Evolutionary conservation across 2,888 invertebrate species (phyloP), one percentile per base, ranked within the genome.

Genomic region (Rapana venosa): DNA sequence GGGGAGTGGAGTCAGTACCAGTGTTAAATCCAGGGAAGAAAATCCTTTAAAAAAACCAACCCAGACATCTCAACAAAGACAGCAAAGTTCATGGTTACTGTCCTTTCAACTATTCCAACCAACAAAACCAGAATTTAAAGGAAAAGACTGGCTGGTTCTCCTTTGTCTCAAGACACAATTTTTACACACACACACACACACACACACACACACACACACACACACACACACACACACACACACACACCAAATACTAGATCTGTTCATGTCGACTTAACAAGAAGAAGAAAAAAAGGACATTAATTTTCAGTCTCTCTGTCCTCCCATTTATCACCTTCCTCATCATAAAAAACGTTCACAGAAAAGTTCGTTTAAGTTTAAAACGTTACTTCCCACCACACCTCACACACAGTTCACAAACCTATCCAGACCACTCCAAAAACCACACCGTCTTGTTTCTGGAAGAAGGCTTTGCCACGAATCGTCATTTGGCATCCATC

Each of bases 191-290:
- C 58, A 32, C 83, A 32, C 83, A 61, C 88, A 61, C 36, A 32
- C 66, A 32, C 66, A 61, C 61, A 61, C 81, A 88, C 83, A 61
- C 83, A 66, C 36, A 81, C 61, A 88, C n/a, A 61, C 35, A 83
- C 83, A 83, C 61, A 83, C 66, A 83, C 83, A 36, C 88, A 61
- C 81, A 88, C 83, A 61, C 66, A 61, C 81, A 36, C 87, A 77
- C 87, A 36, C 77, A 17, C 30, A 30, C 56, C 20, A 32, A 61
- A 58, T 32, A 22, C 17, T 5, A 35, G 22, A 87, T 61, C 61
- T 61, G 1, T 13, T 61, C 61, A 20, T 15, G 1, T 8, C 13
- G 61, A 61, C 22, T 61, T 22, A 15, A 4, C 1, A 61, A 61
- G 6, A 61, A 22, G 22, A 22, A 61, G 58, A 58, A 58, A 58